Evolutionary conservation across 2,888 invertebrate genomes (phyloP), one percentile per base, ranked within the genome.

Genomic region (Drosophila mettleri): DNA sequence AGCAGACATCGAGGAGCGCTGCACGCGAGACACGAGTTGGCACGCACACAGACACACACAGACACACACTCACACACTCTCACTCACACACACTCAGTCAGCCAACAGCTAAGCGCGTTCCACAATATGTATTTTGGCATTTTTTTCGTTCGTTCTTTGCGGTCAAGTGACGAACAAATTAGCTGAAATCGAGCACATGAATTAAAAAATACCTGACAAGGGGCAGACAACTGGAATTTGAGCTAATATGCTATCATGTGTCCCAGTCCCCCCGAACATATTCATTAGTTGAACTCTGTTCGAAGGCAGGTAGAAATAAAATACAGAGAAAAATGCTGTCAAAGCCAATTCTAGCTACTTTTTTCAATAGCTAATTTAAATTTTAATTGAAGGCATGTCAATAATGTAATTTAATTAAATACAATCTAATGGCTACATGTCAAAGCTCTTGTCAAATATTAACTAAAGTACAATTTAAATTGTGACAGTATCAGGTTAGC

Each of bases 121-220:
- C 66, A 74, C 58, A 59, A 66, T 49, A 62, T 51, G 29, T 68
- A 41, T 69, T 70, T 63, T 69, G 62, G 55, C 65, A 66, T 75
- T 62, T 54, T 54, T 38, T 52, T 33, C 6, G 12, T 22, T 14
- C 14, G 14, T 34, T 16, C 18, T 33, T 43, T 54, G 54, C 80
- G 78, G 67, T 60, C 82, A 85, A 84, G 83, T 85, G 83, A 83
- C 79, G 83, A 84, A 79, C 80, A 85, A 84, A 83, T 84, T 84
- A 85, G 70, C 70, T 63, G 73, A 80, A 85, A 76, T 83, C 77
- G 82, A 83, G 77, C 78, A 61, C 65, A 57, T 72, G 69, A 74
- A 66, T 65, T 69, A 45, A 39, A 71, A 80, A 74, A 78, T 68
- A 75, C 43, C 45, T 74, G 74, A 74, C 71, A 41, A 74, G 59